Percentiles rank a stretch among this genome's conserved stretches.
These are phyloP conservation scores for Phalacrocorax pelagicus DNA, from an alignment of 2,113 vertebrate species.

Conservation along the genomic window DNA sequence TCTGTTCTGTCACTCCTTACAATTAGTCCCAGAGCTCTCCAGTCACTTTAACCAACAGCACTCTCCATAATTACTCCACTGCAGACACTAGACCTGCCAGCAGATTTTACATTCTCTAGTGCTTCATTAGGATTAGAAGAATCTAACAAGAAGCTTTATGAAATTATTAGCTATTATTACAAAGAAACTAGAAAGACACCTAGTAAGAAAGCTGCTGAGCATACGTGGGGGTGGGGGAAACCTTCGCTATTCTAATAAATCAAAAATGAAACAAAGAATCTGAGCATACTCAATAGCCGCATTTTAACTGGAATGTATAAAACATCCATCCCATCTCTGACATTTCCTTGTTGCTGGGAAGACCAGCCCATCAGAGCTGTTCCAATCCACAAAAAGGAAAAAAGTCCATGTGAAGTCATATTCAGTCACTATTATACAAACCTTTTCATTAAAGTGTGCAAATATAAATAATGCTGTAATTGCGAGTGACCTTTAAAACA, in stretches of 20 bases:
- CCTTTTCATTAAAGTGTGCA: not conserved
- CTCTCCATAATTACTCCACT: conserved; percentile 52
- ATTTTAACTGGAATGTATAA: not conserved
- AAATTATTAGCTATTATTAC: not conserved
- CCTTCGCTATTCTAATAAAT: not conserved
- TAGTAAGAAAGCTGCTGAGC: not conserved
- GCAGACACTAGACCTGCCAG: conserved; percentile 31
- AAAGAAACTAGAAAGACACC: not conserved
- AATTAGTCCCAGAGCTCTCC: conserved; percentile 48
- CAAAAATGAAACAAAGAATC: not conserved
- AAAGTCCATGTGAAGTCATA: not conserved
- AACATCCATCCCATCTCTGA: not conserved
- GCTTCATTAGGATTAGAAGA: not conserved
- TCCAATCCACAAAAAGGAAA: not conserved
- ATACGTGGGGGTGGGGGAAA: not conserved
- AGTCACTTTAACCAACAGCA: conserved; percentile 58
- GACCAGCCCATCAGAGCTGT: not conserved
- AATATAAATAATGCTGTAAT: not conserved
- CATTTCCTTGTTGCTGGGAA: not conserved
- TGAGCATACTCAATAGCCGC: not conserved
- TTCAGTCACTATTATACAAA: not conserved
- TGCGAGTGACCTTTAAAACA: not conserved
- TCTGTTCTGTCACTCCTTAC: conserved; percentile 36
- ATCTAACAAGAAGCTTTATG: not conserved
- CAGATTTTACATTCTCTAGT: not conserved